These are phyloP conservation scores for Nannoperca obscura DNA, from an alignment of 2,797 vertebrate species.

Conservation along the genomic window DNA sequence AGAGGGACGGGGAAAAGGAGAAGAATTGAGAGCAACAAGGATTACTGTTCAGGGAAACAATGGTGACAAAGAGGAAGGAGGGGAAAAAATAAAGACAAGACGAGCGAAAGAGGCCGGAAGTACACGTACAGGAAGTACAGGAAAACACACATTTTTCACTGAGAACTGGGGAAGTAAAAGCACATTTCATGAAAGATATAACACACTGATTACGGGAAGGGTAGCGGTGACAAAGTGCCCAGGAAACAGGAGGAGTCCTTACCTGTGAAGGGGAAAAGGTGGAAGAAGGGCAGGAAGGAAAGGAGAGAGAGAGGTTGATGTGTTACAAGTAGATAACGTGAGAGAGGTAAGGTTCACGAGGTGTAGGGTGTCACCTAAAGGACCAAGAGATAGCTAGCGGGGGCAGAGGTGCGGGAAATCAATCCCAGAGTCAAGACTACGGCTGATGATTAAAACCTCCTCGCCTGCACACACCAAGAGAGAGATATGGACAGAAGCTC, in stretches of 20 bases:
- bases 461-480: slow-evolving; percentile 54
- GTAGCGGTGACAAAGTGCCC: background rate
- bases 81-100: slow-evolving; percentile 7
- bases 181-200: background rate
- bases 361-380: slow-evolving; percentile 82
- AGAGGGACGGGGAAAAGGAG: slow-evolving; percentile 17
- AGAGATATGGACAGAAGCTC: slow-evolving; percentile 42
- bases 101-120: no score
- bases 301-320: slow-evolving; percentile 57
- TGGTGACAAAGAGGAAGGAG: slow-evolving; percentile 13
- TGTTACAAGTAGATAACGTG: slow-evolving; percentile 71
- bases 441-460: slow-evolving; percentile 76
- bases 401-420: slow-evolving; percentile 76
- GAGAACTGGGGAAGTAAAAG: slow-evolving; percentile 2
- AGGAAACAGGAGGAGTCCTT: slow-evolving; percentile 45
- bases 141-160: background rate
- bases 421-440: slow-evolving; percentile 65
- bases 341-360: slow-evolving; percentile 72
- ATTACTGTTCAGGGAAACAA: slow-evolving; percentile 47
- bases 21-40: slow-evolving; percentile 17
- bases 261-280: slow-evolving; percentile 49
- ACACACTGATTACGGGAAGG: background rate
- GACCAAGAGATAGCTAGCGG: slow-evolving; percentile 61
- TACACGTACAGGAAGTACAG: no score
- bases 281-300: slow-evolving; percentile 52